Evolutionary conservation across 2,797 vertebrate genomes (phyloP).

Genomic region (Chaenodraco wilsoni): DNA sequence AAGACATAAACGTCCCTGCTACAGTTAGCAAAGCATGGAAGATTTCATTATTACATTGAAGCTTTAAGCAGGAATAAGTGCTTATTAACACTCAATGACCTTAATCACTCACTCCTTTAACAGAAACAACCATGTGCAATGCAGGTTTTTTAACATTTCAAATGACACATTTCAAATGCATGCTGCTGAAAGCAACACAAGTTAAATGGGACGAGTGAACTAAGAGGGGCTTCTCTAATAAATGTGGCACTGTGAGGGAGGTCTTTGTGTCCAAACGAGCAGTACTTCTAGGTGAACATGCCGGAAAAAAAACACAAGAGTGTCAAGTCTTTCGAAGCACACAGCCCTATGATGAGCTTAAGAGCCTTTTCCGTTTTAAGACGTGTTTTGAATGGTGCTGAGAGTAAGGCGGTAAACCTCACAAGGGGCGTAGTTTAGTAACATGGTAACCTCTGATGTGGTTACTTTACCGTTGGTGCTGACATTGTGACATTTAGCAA

Average conservation of each 20-base stretch:
- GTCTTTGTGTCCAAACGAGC: slow-evolving; percentile 39
- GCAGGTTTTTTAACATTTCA: slow-evolving; percentile 34
- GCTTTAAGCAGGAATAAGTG: slow-evolving; percentile 16
- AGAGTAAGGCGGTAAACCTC: slow-evolving; percentile 51
- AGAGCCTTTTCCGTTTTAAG: slow-evolving; percentile 32
- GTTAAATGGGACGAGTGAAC: slow-evolving; percentile 42
- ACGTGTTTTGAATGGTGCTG: slow-evolving; percentile 74
- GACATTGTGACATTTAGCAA: slow-evolving; percentile 1
- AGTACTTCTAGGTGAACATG: slow-evolving; percentile 74
- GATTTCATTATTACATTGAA: neutral
- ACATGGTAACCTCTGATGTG: slow-evolving; percentile 18
- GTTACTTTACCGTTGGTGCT: slow-evolving; percentile 19
- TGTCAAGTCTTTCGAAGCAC: slow-evolving; percentile 40
- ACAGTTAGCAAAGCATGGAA: slow-evolving; percentile 34
- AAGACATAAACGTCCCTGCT: slow-evolving; percentile 12
- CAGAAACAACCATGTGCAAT: slow-evolving; percentile 42
- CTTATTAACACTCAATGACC: slow-evolving; percentile 17
- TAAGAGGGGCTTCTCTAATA: slow-evolving; percentile 27
- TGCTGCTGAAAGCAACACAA: slow-evolving; percentile 63
- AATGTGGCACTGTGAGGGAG: slow-evolving; percentile 36
- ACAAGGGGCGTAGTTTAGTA: slow-evolving; percentile 26
- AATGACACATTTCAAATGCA: slow-evolving; percentile 61
- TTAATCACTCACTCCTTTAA: slow-evolving; percentile 46
- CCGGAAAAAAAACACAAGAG: slow-evolving; percentile 35
- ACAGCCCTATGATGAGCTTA: slow-evolving; percentile 26